phyloP scores from a whole-genome alignment of 2,797 vertebrate genomes.

The Ficedula albicollis region DNA sequence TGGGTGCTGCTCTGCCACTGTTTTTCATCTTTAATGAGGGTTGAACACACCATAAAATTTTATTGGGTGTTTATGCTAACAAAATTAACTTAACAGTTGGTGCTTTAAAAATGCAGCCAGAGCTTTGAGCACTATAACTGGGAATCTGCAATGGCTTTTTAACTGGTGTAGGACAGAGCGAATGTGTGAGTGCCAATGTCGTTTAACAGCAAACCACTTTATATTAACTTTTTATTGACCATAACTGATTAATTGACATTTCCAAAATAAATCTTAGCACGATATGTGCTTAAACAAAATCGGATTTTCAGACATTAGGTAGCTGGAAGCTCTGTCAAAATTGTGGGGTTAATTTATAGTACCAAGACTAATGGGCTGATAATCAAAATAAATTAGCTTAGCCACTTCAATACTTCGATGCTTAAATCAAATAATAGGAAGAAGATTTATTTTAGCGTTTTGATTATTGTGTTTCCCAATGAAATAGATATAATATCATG shows the following conservation, averaged over 20 bases:
- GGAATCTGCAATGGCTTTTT: constrained; percentile 33
- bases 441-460: constrained; percentile 30
- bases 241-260: not conserved
- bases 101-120: constrained; percentile 27
- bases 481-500: not conserved
- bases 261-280: not conserved
- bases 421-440: constrained; percentile 6
- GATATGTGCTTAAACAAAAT: not conserved
- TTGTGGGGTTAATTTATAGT: not conserved
- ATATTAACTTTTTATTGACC: constrained; percentile 17
- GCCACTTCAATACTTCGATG: not conserved
- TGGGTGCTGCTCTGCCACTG: not conserved
- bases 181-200: not conserved
- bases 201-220: not conserved
- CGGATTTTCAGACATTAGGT: not conserved
- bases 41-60: constrained; percentile 54
- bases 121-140: not conserved
- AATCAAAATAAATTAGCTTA: constrained; percentile 30
- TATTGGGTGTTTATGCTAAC: constrained; percentile 54
- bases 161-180: constrained; percentile 12
- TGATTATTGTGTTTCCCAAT: not conserved
- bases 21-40: constrained; percentile 61
- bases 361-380: not conserved
- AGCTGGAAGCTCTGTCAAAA: not conserved
- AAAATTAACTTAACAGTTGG: constrained; percentile 60